These are phyloP conservation scores for Epizoanthus fatuus DNA, from an alignment of 92 coral and sea anemone species.

Conservation along the genomic window DNA sequence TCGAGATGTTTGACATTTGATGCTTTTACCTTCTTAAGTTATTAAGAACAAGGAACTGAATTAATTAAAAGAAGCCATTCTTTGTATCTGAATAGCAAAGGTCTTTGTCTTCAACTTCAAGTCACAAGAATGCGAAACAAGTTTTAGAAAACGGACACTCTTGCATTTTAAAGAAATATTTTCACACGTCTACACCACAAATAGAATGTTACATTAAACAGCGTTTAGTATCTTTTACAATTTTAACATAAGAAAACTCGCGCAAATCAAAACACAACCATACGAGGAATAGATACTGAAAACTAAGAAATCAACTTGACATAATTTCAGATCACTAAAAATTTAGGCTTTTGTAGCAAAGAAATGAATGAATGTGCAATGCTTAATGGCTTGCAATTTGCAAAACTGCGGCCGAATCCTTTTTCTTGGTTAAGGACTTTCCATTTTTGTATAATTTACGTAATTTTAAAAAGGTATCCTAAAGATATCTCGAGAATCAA, in stretches of 20 bases:
- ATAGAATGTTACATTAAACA: neutral
- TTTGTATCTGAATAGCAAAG: conserved; percentile 15
- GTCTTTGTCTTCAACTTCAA: conserved; percentile 23
- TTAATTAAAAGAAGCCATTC: conserved; percentile 13
- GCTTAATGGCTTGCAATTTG: conserved; percentile 31
- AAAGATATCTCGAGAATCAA: neutral
- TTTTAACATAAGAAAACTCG: neutral
- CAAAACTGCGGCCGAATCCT: conserved; percentile 55
- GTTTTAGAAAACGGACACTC: neutral
- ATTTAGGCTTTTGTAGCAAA: neutral
- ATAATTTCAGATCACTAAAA: conserved; percentile 15
- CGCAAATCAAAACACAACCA: neutral
- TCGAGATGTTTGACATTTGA: conserved; percentile 17
- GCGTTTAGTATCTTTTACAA: neutral
- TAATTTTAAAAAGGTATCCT: conserved; percentile 31
- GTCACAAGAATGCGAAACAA: conserved; percentile 36
- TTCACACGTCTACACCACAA: conserved; percentile 12
- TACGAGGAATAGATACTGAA: neutral
- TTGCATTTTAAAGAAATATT: conserved; percentile 13
- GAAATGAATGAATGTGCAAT: neutral
- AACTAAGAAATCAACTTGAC: neutral
- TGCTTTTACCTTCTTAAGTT: conserved; percentile 18
- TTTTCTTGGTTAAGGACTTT: conserved; percentile 49
- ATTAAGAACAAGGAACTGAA: conserved; percentile 12
- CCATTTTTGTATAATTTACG: conserved; percentile 52